Evolutionary conservation across 1,140 invertebrate species (phyloP).

Genomic region (Drosophila rufa): DNA sequence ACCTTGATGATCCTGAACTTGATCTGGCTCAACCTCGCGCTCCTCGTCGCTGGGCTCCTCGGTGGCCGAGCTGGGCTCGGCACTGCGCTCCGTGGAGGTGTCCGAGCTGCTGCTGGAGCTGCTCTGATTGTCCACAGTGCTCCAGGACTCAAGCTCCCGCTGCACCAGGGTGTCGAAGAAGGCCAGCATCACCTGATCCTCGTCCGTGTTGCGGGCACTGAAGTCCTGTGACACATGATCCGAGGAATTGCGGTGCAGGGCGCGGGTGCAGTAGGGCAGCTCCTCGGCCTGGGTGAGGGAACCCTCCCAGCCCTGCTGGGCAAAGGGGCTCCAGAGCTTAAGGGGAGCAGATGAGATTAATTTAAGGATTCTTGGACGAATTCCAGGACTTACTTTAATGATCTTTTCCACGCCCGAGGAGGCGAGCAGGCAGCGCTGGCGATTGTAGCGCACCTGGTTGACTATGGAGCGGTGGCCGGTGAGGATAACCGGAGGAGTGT

Average conservation of each 20-base stretch:
- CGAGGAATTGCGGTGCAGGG: slow-evolving; percentile 93
- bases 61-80: slow-evolving; percentile 28
- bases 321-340: slow-evolving; percentile 92
- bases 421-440: slow-evolving; percentile 92
- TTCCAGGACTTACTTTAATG: slow-evolving; percentile 89
- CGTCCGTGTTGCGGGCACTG: slow-evolving; percentile 92
- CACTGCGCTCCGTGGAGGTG: slow-evolving; percentile 41
- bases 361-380: not conserved
- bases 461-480: slow-evolving; percentile 97
- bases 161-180: slow-evolving; percentile 98
- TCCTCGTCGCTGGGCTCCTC: slow-evolving; percentile 54
- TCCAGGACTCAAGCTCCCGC: slow-evolving; percentile 93
- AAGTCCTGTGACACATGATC: slow-evolving; percentile 93
- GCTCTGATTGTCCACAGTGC: slow-evolving; percentile 85
- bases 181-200: slow-evolving; percentile 98
- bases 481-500: slow-evolving; percentile 92
- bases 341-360: not conserved
- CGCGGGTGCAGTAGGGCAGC: slow-evolving; percentile 89
- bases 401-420: slow-evolving; percentile 98
- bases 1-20: not conserved
- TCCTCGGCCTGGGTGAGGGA: slow-evolving; percentile 86
- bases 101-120: slow-evolving; percentile 43
- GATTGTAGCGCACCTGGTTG: slow-evolving; percentile 97
- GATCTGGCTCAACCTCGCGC: not conserved
- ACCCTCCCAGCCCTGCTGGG: slow-evolving; percentile 87